These are phyloP conservation scores for Drosophila longiperda DNA, from an alignment of 2,888 invertebrate genomes.

Conservation along the genomic window DNA sequence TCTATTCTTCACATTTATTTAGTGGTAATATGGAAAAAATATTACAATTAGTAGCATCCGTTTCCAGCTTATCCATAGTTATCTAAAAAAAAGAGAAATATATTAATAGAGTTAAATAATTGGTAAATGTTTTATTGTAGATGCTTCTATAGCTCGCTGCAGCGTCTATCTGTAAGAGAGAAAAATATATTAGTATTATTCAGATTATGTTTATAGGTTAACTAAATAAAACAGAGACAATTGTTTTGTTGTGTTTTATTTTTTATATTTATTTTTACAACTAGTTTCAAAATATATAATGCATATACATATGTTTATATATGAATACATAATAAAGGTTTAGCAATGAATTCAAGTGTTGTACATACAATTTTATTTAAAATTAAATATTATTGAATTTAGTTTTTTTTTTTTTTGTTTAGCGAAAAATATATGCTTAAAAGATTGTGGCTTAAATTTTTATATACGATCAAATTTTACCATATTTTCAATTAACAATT, in stretches of 20 bases:
- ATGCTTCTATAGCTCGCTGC: not conserved
- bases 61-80: slow-evolving; percentile 14
- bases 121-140: not conserved
- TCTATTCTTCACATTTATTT: slow-evolving; percentile 12
- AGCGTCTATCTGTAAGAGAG: slow-evolving; percentile 69
- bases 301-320: slow-evolving; percentile 52
- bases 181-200: slow-evolving; percentile 79
- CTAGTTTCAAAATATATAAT: slow-evolving; percentile 75
- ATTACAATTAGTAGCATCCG: slow-evolving; percentile 17
- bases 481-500: slow-evolving; percentile 28
- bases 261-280: slow-evolving; percentile 70
- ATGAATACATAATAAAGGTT: slow-evolving; percentile 67
- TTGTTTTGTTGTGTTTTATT: slow-evolving; percentile 50
- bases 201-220: not conserved
- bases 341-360: slow-evolving; percentile 69
- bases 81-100: slow-evolving; percentile 69
- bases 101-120: slow-evolving; percentile 51
- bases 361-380: slow-evolving; percentile 43
- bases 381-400: slow-evolving; percentile 35
- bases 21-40: not conserved
- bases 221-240: slow-evolving; percentile 31
- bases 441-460: slow-evolving; percentile 41
- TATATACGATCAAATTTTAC: slow-evolving; percentile 65
- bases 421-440: slow-evolving; percentile 53
- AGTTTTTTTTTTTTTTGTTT: slow-evolving; percentile 18